Evolutionary conservation across 2,797 vertebrate species (phyloP).

Genomic region (Erpetoichthys calabaricus): DNA sequence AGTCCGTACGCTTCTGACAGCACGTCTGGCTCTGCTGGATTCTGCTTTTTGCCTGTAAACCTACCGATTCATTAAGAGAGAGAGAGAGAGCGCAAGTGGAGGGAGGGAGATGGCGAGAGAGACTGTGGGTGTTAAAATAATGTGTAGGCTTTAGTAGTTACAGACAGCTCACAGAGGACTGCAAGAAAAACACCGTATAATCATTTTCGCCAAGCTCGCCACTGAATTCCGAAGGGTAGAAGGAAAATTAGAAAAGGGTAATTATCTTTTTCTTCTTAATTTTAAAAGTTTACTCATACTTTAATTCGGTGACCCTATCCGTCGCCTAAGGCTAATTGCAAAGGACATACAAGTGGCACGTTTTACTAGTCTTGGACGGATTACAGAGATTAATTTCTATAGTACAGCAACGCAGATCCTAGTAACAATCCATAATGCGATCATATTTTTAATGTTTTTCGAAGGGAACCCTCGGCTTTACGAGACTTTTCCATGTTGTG

Average conservation of each 20-base stretch:
- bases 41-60: background rate
- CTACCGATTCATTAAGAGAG: background rate
- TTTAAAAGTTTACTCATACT: background rate
- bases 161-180: conserved; percentile 26
- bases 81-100: conserved; percentile 1
- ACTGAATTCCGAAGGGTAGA: conserved; percentile 12
- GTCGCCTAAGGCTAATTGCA: too few species aligned
- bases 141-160: conserved; percentile 31
- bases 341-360: too few species aligned
- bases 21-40: background rate
- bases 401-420: too few species aligned
- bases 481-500: too few species aligned
- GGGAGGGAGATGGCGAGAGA: conserved; percentile 11
- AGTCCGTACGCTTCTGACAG: too few species aligned
- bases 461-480: too few species aligned
- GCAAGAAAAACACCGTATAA: conserved; percentile 24
- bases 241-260: conserved; percentile 8
- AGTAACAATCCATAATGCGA: too few species aligned
- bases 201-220: conserved; percentile 10
- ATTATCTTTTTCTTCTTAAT: background rate
- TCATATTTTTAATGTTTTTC: too few species aligned
- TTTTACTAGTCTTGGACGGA: too few species aligned
- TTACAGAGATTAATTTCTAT: too few species aligned
- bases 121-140: conserved; percentile 30
- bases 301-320: too few species aligned